Conservation (phyloP, 2,113 vertebrate species). For the Onychorhynchus coronatus region DNA sequence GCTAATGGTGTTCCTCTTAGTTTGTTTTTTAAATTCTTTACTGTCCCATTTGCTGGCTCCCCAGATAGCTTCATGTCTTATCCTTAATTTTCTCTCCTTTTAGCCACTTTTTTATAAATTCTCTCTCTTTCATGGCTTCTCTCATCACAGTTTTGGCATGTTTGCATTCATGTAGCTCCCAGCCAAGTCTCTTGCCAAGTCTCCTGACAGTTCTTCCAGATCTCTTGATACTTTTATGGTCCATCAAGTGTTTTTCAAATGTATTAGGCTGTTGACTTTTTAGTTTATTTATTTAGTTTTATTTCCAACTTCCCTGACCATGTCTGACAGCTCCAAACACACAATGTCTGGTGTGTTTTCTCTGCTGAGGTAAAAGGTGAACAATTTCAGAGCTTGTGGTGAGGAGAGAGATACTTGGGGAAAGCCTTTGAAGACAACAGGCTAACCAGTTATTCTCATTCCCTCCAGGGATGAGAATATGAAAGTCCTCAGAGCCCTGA, state of each 20-base stretch:
- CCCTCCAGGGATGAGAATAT: neutral
- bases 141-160: slow-evolving; percentile 20
- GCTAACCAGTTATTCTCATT: neutral
- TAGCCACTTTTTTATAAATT: neutral
- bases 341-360: neutral
- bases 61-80: slow-evolving; percentile 16
- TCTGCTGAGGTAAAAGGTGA: neutral
- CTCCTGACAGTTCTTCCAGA: neutral
- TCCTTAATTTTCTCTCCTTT: neutral
- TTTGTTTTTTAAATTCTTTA: slow-evolving; percentile 30
- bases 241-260: slow-evolving; percentile 8
- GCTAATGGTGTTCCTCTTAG: slow-evolving; percentile 17
- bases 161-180: neutral
- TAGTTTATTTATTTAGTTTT: neutral
- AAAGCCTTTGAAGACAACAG: neutral
- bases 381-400: neutral
- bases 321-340: neutral
- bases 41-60: slow-evolving; percentile 16
- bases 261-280: neutral
- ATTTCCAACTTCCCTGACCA: neutral
- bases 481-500: neutral
- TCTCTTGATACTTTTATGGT: neutral
- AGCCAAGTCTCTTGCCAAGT: slow-evolving; percentile 21
- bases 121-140: slow-evolving; percentile 1
- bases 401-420: neutral